Percentiles rank a stretch among this genome's conserved stretches.
phyloP scores from a whole-genome alignment of 1,140 invertebrate species.

The Sarcophaga bullata region DNA sequence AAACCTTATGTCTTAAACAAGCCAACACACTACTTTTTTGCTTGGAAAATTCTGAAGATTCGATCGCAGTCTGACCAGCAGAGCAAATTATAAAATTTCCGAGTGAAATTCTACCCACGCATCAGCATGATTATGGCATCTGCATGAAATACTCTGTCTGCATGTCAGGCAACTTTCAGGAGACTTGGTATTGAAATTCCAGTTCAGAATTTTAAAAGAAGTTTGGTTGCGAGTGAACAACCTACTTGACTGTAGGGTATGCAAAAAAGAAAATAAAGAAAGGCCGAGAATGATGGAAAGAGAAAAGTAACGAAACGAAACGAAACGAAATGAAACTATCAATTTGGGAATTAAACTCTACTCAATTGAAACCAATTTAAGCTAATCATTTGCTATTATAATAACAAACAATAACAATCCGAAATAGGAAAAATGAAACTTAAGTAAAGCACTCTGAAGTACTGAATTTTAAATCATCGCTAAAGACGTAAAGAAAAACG shows the following conservation, averaged over 20 bases:
- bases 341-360: conserved; percentile 40
- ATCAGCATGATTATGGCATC: too few species aligned
- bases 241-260: background rate
- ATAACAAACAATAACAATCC: conserved; percentile 1
- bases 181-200: too few species aligned
- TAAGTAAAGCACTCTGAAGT: background rate
- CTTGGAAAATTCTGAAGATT: too few species aligned
- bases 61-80: too few species aligned
- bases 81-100: background rate
- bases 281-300: background rate
- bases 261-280: background rate
- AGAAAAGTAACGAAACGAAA: background rate
- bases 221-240: background rate
- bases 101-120: background rate
- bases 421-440: background rate
- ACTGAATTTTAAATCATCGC: conserved; percentile 19
- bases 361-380: conserved; percentile 39
- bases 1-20: too few species aligned
- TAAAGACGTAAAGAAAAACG: background rate
- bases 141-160: background rate
- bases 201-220: background rate
- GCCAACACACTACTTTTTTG: too few species aligned
- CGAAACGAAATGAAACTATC: conserved; percentile 28
- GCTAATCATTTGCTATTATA: conserved; percentile 39
- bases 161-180: background rate